These are phyloP conservation scores for Rapana venosa DNA, from an alignment of 2,888 invertebrate genomes.

Conservation along the genomic window DNA sequence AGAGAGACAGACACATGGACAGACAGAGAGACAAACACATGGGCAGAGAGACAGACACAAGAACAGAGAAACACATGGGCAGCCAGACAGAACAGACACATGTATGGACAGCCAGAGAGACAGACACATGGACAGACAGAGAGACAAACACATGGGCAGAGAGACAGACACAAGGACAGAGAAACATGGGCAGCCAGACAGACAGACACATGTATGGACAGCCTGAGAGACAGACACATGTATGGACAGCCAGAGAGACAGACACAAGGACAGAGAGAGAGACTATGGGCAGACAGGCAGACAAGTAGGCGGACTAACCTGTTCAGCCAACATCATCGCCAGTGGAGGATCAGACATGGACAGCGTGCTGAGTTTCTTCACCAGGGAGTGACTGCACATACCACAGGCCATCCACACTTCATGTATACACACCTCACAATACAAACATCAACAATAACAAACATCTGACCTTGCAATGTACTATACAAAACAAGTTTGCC, in stretches of 20 bases:
- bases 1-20: neutral
- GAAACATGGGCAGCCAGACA: conserved; percentile 87
- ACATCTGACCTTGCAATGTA: no score
- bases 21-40: neutral
- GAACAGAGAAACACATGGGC: neutral
- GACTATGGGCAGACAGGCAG: conserved; percentile 80
- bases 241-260: conserved; percentile 90
- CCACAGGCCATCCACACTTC: neutral
- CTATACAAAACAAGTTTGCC: no score
- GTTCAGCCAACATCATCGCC: conserved; percentile 90
- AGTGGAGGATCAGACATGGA: conserved; percentile 87
- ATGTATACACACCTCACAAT: neutral
- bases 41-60: neutral
- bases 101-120: conserved; percentile 86
- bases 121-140: conserved; percentile 87
- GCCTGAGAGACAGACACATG: conserved; percentile 83
- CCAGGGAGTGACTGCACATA: conserved; percentile 82
- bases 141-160: no score
- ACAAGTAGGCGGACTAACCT: conserved; percentile 80
- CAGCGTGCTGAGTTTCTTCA: conserved; percentile 90
- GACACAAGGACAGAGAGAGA: conserved; percentile 86
- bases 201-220: conserved; percentile 87
- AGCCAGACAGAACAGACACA: neutral
- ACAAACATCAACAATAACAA: no score
- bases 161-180: no score